phyloP scores from a whole-genome alignment of 2,113 vertebrate species.

The Bambusicola thoracicus region DNA sequence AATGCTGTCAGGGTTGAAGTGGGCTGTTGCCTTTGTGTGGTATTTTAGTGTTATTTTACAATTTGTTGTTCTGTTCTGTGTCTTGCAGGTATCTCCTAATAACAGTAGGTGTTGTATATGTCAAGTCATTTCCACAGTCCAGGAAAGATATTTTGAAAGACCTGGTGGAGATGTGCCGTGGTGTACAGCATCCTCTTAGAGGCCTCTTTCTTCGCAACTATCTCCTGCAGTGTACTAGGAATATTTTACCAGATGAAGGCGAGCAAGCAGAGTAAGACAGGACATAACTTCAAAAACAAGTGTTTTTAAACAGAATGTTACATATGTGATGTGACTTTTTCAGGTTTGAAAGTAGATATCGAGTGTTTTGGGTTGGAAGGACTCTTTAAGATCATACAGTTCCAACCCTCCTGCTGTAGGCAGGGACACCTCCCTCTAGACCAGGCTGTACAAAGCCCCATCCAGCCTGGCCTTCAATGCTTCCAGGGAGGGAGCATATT shows the following conservation, averaged over 20 bases:
- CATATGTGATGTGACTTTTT: neutral
- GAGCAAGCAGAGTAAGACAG: conserved; percentile 91
- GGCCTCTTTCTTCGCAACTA: conserved; percentile 98
- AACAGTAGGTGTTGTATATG: conserved; percentile 97
- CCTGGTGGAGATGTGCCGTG: conserved; percentile 99
- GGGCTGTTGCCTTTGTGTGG: neutral
- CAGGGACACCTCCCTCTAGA: no score
- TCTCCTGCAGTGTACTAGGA: conserved; percentile 95
- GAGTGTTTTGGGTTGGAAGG: no score
- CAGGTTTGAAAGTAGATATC: neutral
- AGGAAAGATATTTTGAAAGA: conserved; percentile 98
- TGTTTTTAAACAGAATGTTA: neutral
- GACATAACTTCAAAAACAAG: neutral
- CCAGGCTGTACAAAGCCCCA: no score
- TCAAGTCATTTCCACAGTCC: conserved; percentile 98
- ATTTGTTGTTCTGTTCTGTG: neutral
- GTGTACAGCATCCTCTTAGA: conserved; percentile 96
- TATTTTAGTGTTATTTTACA: neutral
- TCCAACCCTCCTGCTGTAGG: no score
- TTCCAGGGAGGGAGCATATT: no score
- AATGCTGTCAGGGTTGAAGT: neutral
- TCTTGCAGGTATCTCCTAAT: conserved; percentile 91
- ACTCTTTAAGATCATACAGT: no score
- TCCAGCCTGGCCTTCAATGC: no score
- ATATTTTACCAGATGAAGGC: conserved; percentile 96